These are phyloP conservation scores for Ptyas mucosa DNA, from an alignment of 2,113 vertebrate species.

Conservation along the genomic window DNA sequence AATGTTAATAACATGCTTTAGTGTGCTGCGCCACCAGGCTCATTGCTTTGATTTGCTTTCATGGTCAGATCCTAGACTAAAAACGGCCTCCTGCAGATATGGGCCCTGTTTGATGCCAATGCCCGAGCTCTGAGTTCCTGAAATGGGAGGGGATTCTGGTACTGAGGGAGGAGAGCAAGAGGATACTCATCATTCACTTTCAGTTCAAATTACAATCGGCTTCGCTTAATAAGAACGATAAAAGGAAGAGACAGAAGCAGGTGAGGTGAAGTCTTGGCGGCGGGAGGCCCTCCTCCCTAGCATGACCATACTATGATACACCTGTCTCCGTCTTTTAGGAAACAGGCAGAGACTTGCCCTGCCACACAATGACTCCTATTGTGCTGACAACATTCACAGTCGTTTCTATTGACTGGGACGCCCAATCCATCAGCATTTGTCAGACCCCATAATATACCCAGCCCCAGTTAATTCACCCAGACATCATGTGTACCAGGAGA, in stretches of 20 bases:
- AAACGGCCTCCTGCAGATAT: not conserved
- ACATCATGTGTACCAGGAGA: constrained; percentile 66
- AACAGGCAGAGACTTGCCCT: constrained; percentile 81
- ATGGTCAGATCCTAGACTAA: not conserved
- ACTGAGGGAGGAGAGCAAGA: not conserved
- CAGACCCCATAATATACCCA: constrained; percentile 51
- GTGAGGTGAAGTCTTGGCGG: not conserved
- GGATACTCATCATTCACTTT: not conserved
- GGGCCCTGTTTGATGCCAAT: not conserved
- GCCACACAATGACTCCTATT: constrained; percentile 81
- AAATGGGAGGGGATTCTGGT: not conserved
- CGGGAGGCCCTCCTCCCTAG: constrained; percentile 52
- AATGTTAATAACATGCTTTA: too few species aligned
- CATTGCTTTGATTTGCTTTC: too few species aligned
- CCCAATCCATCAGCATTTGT: constrained; percentile 73
- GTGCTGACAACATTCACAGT: constrained; percentile 70
- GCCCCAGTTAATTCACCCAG: constrained; percentile 65
- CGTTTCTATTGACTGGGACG: constrained; percentile 69
- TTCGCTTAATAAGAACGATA: not conserved
- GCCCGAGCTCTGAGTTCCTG: not conserved
- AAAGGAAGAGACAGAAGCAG: not conserved
- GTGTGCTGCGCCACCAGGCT: too few species aligned
- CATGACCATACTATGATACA: constrained; percentile 80
- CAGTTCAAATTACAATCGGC: not conserved
- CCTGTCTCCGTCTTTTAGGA: constrained; percentile 82